Conservation (phyloP, 35 echinoderm and acorn worm genomes). For the Ophioderma brevispina region DNA sequence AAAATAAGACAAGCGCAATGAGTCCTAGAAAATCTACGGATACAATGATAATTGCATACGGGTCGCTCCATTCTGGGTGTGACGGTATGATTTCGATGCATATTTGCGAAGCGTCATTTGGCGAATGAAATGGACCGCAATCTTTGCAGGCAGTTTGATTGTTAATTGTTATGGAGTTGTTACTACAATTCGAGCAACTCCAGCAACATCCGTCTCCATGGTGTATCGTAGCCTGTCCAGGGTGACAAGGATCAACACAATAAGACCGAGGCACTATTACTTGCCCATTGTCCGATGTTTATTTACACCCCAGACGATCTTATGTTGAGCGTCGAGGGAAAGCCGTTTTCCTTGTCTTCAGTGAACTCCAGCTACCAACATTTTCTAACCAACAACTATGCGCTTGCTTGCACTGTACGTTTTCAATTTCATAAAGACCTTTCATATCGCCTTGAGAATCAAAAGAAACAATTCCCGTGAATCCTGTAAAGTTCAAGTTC, state of each 20-base stretch:
- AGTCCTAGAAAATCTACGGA: constrained; percentile 18
- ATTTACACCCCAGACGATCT: constrained; percentile 40
- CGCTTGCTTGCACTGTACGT: neutral
- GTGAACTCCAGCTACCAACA: constrained; percentile 42
- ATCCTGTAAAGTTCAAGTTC: neutral
- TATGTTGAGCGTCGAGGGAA: neutral
- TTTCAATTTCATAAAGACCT: neutral
- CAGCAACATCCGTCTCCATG: constrained; percentile 66
- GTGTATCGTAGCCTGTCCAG: constrained; percentile 35
- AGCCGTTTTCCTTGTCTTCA: neutral
- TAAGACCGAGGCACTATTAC: constrained; percentile 4
- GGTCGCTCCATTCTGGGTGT: constrained; percentile 16
- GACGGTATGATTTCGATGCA: constrained; percentile 9
- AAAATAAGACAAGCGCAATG: neutral
- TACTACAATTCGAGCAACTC: constrained; percentile 55
- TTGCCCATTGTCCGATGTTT: neutral
- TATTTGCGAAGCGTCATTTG: constrained; percentile 1
- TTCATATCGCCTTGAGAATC: neutral
- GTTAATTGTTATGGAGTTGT: constrained; percentile 31
- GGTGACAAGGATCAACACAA: constrained; percentile 50
- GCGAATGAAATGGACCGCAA: constrained; percentile 11
- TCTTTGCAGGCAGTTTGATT: constrained; percentile 10
- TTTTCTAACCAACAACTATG: constrained; percentile 11
- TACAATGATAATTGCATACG: constrained; percentile 29
- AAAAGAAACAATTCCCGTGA: neutral